phyloP scores from a whole-genome alignment of 2,797 vertebrate genomes.

The Microhierax caerulescens region DNA sequence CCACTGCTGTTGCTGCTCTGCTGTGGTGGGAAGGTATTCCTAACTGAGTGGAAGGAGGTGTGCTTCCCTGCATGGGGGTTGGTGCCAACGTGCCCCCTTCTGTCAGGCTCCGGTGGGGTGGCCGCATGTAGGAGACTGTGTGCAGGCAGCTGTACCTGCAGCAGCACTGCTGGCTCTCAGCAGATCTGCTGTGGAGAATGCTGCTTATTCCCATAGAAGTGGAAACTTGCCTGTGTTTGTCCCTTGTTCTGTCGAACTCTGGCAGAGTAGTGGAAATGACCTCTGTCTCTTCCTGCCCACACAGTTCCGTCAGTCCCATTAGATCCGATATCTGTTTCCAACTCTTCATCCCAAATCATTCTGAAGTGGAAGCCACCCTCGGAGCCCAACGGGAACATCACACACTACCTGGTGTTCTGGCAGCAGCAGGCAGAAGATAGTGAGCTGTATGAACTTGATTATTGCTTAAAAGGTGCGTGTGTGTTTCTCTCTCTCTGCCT shows the following conservation, averaged over 20 bases:
- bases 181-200: rapidly evolving
- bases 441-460: slow-evolving; percentile 91
- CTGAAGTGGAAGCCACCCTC: slow-evolving; percentile 95
- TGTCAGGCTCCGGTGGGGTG: rapidly evolving
- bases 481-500: neutral
- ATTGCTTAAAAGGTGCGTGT: slow-evolving; percentile 90
- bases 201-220: neutral
- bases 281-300: neutral
- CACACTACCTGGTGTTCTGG: slow-evolving; percentile 92
- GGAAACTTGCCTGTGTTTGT: neutral
- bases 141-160: neutral
- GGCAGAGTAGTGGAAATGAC: neutral
- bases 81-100: rapidly evolving
- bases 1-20: neutral
- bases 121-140: rapidly evolving
- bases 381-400: slow-evolving; percentile 95
- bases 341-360: slow-evolving; percentile 94
- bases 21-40: neutral
- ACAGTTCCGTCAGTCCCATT: slow-evolving; percentile 91
- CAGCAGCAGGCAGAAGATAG: slow-evolving; percentile 88
- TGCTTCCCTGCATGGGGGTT: neutral
- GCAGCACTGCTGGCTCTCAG: neutral
- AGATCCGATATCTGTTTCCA: slow-evolving; percentile 92
- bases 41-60: rapidly evolving
- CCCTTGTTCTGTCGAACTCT: neutral